Evolutionary conservation across 2,888 invertebrate genomes (phyloP), one percentile per base, ranked within the genome.

Genomic region (Tillus elongatus): DNA sequence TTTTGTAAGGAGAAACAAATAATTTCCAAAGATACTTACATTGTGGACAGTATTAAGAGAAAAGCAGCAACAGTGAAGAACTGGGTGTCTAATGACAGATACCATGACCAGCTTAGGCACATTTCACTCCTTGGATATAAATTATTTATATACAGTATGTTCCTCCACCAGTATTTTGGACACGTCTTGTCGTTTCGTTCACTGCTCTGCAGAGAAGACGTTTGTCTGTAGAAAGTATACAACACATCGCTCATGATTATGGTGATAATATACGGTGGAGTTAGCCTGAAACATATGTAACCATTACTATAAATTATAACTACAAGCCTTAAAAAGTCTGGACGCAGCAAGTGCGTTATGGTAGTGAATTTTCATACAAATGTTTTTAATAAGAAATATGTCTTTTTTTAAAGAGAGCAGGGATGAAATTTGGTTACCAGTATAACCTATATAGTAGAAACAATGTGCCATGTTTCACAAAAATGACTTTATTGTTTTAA

Each of bases 71-170:
- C 56, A 3, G 57, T 36, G 44, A 67, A 71, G 40, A 66, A 68
- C 45, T 70, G 70, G 57, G 66, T 70, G 44, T 71, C 71, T 12
- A 60, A 58, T 14, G 70, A 62, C 13, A 71, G 48, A 43, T 70
- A 71, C 69, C 69, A 71, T 30, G 68, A 69, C 71, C 71, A 71
- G 10, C 64, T 61, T 44, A 71, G 46, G 37, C 71, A 71, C 69
- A 71, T 69, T 14, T 64, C 58, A 0, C 61, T 54, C 36, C 64
- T 57, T 3, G 58, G 56, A 42, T 56, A 71, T 2, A 71, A 53
- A 53, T 70, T 71, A 48, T 69, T 68, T 29, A 71, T 68, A 47
- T 70, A 71, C 2, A 72, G 48, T 2, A 72, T 30, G 51, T 72
- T 72, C 43, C 69, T 58, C 71, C 72, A 72, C 71, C 72, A 71